Base-by-base conservation (phyloP, 2,797 vertebrate species). In the Acanthiza pusilla region DNA sequence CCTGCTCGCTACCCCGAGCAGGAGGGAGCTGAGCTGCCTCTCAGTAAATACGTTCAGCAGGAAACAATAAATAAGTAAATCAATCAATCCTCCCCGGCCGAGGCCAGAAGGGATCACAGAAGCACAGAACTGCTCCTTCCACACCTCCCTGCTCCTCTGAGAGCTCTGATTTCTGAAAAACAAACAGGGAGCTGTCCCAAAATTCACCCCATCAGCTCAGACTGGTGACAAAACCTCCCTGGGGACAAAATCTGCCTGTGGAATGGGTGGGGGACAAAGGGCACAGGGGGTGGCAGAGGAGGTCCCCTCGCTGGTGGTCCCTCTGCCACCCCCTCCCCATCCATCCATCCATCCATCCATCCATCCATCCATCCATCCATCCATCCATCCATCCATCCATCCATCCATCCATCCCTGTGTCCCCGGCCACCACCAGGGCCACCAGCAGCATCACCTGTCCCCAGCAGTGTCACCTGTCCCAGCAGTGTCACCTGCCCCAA, bases 221-320 rank as follows among this genome's bases (percentile, higher is more conserved):
- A 21, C n/a, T 11, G 36, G 38, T 17, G 45, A 30, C 23, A 79
- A 73, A 78, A 7, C 12, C 34, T 42, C 47, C 76, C 17, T 9
- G 20, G 45, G 45, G 61, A 50, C 84, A 70, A 38, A 73, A 70
- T 2, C 36, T 23, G 16, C 20, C 34, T 10, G 1, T 38, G 45
- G 8, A 45, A 18, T 18, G 20, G 23, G 13, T 11, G 13, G 20
- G 74, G 78, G 57, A 3, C 0, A 2, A 13, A 0, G 13, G 66
- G 78, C 0, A 2, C 12, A 0, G 43, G 61, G 50, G 45, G 54
- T 61, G 16, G 11, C 43, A 68, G 63, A 18, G 8, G 58, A 72
- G 51, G 2, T 40, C 7, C n/a, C 29, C 45, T 30, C 34, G 76
- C 68, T 26, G 25, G 4, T 22, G 70, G 30, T 20, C 2, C 30